Evolutionary conservation across 2,888 invertebrate species (phyloP).

Genomic region (Aspidiotus rigidus): DNA sequence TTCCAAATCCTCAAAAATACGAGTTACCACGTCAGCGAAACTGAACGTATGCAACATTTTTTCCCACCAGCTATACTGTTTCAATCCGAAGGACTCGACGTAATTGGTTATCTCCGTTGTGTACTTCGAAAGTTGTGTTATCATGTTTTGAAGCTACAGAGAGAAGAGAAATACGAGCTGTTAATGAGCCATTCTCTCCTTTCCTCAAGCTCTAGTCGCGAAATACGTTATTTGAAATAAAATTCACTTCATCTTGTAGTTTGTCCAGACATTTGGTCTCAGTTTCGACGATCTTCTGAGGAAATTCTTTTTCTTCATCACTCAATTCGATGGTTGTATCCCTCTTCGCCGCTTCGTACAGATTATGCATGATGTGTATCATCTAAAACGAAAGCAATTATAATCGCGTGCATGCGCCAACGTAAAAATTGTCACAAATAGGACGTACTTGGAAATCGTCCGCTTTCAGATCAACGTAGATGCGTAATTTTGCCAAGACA

Average conservation of each 20-base stretch:
- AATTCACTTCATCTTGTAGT: conserved; percentile 37
- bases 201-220: neutral
- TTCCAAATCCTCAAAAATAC: conserved; percentile 10
- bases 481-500: conserved; percentile 49
- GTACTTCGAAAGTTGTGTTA: neutral
- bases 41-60: conserved; percentile 6
- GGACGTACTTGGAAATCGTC: conserved; percentile 43
- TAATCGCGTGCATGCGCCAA: neutral
- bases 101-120: conserved; percentile 12
- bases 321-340: conserved; percentile 42
- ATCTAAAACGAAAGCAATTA: conserved; percentile 41
- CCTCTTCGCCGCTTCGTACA: conserved; percentile 47
- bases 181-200: neutral
- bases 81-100: conserved; percentile 1
- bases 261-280: conserved; percentile 52
- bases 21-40: conserved; percentile 7
- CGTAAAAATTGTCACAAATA: neutral
- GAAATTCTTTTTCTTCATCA: conserved; percentile 40
- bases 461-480: conserved; percentile 44
- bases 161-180: neutral
- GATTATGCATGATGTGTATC: conserved; percentile 60
- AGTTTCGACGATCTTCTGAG: conserved; percentile 47
- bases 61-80: conserved; percentile 14
- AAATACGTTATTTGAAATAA: neutral
- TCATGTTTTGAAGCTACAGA: neutral